Percentiles rank a stretch among this genome's conserved stretches.
phyloP scores from a whole-genome alignment of 2,888 invertebrate species.

The Julus scandinavius region DNA sequence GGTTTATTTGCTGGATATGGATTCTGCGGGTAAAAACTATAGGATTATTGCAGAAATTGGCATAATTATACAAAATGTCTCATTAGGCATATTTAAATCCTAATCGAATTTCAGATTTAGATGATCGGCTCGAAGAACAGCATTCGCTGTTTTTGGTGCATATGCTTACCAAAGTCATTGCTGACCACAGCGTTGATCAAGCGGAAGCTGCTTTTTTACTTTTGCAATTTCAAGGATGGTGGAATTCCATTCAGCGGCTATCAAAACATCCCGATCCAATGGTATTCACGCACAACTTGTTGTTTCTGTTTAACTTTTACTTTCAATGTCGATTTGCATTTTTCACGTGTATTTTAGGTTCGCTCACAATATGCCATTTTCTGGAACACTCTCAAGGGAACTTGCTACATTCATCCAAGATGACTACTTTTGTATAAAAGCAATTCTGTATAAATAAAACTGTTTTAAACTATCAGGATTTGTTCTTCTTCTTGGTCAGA shows the following conservation, averaged over 20 bases:
- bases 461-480: neutral
- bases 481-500: too few species aligned
- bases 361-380: neutral
- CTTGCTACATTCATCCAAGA: neutral
- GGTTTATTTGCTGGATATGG: constrained; percentile 29
- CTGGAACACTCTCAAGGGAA: neutral
- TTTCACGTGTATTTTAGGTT: neutral
- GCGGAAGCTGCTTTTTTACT: neutral
- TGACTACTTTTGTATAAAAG: neutral
- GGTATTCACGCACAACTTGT: neutral
- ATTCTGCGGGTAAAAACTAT: neutral
- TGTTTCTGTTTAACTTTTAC: neutral
- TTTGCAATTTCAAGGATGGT: neutral
- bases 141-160: neutral
- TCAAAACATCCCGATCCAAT: neutral
- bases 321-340: neutral
- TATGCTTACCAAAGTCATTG: neutral
- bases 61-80: neutral
- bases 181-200: neutral
- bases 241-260: neutral
- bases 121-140: neutral
- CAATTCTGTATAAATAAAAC: neutral
- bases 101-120: neutral
- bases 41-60: neutral
- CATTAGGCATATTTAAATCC: neutral